Base-by-base conservation (phyloP, 2,113 vertebrate species). In the Mionectes macconnelli region DNA sequence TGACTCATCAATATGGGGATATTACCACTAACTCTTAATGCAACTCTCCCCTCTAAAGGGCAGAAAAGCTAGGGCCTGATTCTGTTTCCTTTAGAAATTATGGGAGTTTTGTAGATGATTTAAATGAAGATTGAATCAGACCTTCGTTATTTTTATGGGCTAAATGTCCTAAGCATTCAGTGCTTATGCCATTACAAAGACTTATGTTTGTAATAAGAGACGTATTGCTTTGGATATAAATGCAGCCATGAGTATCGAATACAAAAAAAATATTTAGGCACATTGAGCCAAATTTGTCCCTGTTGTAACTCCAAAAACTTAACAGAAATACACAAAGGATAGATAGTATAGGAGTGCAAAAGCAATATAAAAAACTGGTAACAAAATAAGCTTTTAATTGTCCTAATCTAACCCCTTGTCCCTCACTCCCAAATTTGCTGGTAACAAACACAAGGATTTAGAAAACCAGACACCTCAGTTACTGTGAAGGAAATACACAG, bases 1-100 rank as follows among this genome's bases (percentile, higher is more conserved):
- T 90, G 85, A 94, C 97, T 97, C 95, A 96, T 97, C 97, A 95
- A 96, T 96, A 95, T 95, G 94, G 94, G 94, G 93, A 96, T 97
- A 96, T 98, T 97, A 97, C 94, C 74, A 86, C 72, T 92, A 82
- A 77, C 81, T 90, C 49, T 75, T 96, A 94, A 96, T 78, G 66
- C 83, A 45, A 11, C 76, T 78, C 68, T 96, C 86, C 83, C 70
- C 89, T 94, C 85, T 85, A 56, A 90, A 93, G 91, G 94, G 84
- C 90, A 83, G 78, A 80, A 94, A 74, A 89, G 42, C 82, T 87
- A 68, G 67, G 93, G 91, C 87, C 91, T 79, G 84, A 94, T 97
- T 96, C 95, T 91, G 82, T 87, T 94, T 79, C 89, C 53, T 14
- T 82, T 52, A 85, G 93, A 87, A 93, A 96, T 90, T n/a, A 84